Conservation (phyloP, 2,113 vertebrate genomes). For the Engraulis encrasicolus region DNA sequence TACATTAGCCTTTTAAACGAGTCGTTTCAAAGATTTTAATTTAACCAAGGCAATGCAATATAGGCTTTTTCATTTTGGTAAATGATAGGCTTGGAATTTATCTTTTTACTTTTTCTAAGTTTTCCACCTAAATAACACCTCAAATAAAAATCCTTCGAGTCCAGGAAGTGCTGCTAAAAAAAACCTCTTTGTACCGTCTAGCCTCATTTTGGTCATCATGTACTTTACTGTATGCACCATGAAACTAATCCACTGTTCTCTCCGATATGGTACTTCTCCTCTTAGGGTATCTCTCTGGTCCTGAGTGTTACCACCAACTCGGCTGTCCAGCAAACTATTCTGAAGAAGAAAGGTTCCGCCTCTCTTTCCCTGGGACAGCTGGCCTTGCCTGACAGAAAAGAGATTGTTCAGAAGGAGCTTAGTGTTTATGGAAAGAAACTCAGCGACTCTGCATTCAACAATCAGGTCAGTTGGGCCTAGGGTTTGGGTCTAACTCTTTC, state of each 20-base stretch:
- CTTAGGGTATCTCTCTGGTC: conserved; percentile 81
- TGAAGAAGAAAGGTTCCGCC: conserved; percentile 62
- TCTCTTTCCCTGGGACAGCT: conserved; percentile 75
- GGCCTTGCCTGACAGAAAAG: conserved; percentile 72
- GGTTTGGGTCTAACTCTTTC: neutral
- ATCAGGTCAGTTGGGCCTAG: conserved; percentile 75
- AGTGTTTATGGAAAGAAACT: conserved; percentile 85
- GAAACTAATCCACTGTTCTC: neutral
- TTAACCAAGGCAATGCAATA: too few species aligned
- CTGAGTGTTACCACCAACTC: conserved; percentile 75
- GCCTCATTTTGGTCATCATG: too few species aligned
- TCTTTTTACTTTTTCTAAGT: too few species aligned
- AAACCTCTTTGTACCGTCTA: too few species aligned
- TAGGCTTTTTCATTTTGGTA: too few species aligned
- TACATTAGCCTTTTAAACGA: too few species aligned
- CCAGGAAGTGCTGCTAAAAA: too few species aligned
- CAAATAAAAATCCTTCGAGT: too few species aligned
- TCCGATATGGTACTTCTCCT: neutral
- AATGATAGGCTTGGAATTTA: too few species aligned
- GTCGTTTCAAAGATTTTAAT: too few species aligned
- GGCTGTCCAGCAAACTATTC: conserved; percentile 68
- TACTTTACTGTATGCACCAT: neutral
- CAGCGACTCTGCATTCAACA: conserved; percentile 88
- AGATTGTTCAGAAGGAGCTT: conserved; percentile 79
- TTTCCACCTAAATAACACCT: too few species aligned